Conservation (phyloP, 37 sponge, comb jelly and placozoan genomes). For the Theonella swinhoei region DNA sequence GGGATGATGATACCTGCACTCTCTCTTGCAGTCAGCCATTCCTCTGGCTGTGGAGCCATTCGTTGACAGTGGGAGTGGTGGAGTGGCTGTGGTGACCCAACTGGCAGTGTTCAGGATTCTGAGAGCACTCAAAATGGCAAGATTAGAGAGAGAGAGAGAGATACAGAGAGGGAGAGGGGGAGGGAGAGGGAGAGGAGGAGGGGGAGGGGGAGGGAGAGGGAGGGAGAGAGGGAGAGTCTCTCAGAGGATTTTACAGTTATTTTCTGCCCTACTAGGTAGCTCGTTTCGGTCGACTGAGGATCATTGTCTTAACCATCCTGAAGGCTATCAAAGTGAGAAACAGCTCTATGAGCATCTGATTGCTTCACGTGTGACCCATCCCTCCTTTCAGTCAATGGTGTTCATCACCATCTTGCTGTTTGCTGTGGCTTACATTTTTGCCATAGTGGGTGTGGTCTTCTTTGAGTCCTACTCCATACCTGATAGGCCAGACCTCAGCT, state of each 20-base stretch:
- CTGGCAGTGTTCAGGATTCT: conserved; percentile 83
- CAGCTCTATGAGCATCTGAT: neutral
- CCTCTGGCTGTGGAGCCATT: conserved; percentile 26
- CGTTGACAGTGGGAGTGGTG: conserved; percentile 2
- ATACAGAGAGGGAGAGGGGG: too few species aligned
- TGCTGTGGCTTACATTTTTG: conserved; percentile 92
- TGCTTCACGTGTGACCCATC: neutral
- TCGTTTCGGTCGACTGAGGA: conserved; percentile 77
- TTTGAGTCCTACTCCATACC: conserved; percentile 71
- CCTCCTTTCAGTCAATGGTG: conserved; percentile 71
- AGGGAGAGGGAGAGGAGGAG: too few species aligned
- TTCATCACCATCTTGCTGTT: conserved; percentile 86
- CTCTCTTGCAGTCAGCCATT: conserved; percentile 43
- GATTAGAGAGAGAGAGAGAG: too few species aligned
- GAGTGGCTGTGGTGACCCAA: conserved; percentile 28
- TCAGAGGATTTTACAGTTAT: neutral
- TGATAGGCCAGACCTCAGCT: conserved; percentile 33
- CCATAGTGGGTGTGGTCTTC: conserved; percentile 83
- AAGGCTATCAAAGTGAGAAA: conserved; percentile 74
- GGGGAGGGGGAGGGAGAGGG: too few species aligned
- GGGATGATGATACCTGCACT: too few species aligned
- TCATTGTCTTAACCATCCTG: conserved; percentile 86
- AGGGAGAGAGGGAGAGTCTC: too few species aligned
- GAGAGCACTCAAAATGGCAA: conserved; percentile 85
- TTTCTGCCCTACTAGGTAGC: conserved; percentile 36